Evolutionary conservation across 2,113 vertebrate genomes (phyloP), one percentile per base, ranked within the genome.

Genomic region (Candoia aspera): DNA sequence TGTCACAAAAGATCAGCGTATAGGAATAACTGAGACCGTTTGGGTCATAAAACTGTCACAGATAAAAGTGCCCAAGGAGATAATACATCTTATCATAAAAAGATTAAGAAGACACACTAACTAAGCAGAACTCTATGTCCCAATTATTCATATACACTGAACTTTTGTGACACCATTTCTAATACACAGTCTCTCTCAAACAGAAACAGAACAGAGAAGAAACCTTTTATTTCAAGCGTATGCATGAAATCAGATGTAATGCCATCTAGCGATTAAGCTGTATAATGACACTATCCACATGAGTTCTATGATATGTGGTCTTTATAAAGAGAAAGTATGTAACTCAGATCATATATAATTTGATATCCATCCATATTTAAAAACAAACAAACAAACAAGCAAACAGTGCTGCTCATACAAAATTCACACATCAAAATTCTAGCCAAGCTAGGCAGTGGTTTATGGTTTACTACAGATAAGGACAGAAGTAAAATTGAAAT

Each of bases 41-140:
- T 89, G 60, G 87, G 13, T 86, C 54, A 86, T 90, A 92, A 92
- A 92, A 89, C 73, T 92, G 91, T 85, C 58, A 85, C 24, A 89
- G 79, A 55, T 89, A 89, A 92, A 89, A 58, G 79, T 89, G 87
- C 73, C 58, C 49, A 64, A 23, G 57, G 91, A 89, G 79, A 85
- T 89, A 85, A 55, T 33, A 85, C 91, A 89, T 49, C 49, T 46
- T 85, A 29, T 60, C 84, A 91, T 10, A 29, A 21, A 64, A 21
- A 86, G 46, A 46, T 60, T 91, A 37, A 86, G 46, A 86, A 49
- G 46, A 54, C 29, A 64, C 3, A 54, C 6, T 49, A 91, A n/a
- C 21, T 59, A n/a, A 46, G 55, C 84, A 57, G 53, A 83, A 46
- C 58, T 91, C 53, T 42, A 2, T 54, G 26, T 93, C 86, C 87